These are phyloP conservation scores for Cyprinodon brontotheroides DNA, from an alignment of 2,113 vertebrate genomes.

Conservation along the genomic window DNA sequence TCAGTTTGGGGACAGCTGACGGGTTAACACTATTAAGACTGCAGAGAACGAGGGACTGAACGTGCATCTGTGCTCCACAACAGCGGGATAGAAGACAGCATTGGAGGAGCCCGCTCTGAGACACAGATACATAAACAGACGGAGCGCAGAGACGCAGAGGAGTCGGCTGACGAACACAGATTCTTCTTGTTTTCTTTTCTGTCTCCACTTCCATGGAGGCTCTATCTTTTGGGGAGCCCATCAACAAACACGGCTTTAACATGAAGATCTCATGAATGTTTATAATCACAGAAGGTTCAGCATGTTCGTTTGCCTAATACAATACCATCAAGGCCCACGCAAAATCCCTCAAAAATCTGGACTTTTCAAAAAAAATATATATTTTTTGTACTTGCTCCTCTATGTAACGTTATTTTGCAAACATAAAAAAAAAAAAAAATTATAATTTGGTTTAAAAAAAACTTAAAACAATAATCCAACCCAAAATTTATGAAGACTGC, in stretches of 20 bases:
- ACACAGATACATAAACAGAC: slow-evolving; percentile 63
- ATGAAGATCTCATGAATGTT: neutral
- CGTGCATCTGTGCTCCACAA: slow-evolving; percentile 74
- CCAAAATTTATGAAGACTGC: no score
- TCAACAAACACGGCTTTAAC: slow-evolving; percentile 22
- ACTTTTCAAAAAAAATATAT: neutral
- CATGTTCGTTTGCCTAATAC: neutral
- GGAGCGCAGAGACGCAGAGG: slow-evolving; percentile 40
- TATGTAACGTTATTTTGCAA: no score
- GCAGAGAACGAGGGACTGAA: slow-evolving; percentile 55
- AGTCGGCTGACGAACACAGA: slow-evolving; percentile 42
- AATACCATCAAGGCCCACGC: neutral
- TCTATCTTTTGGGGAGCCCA: slow-evolving; percentile 18
- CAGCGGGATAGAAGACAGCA: slow-evolving; percentile 50
- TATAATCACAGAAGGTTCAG: neutral
- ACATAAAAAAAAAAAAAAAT: neutral
- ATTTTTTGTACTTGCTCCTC: neutral
- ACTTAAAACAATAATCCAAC: no score
- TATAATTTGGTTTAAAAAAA: no score
- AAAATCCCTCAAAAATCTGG: neutral
- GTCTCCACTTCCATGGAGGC: slow-evolving; percentile 6
- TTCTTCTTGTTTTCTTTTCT: slow-evolving; percentile 38
- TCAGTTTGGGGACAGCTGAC: slow-evolving; percentile 72
- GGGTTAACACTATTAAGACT: slow-evolving; percentile 78
- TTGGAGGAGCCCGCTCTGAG: slow-evolving; percentile 44